Percentiles rank a stretch among this genome's conserved stretches.
phyloP scores from a whole-genome alignment of 2,888 invertebrate species.

The Aphodius sticticus region DNA sequence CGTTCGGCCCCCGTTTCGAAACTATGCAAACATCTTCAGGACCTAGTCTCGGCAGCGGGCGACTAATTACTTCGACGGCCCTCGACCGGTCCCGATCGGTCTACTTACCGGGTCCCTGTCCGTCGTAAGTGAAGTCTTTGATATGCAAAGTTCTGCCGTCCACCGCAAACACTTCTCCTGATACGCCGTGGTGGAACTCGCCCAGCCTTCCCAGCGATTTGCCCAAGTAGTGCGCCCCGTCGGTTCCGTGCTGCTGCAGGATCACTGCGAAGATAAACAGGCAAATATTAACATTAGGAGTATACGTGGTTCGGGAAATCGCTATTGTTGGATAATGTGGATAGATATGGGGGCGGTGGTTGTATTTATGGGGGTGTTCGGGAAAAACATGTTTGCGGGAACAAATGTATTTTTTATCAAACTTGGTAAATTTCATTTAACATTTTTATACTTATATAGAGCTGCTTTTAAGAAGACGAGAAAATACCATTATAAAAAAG shows the following conservation, averaged over 20 bases:
- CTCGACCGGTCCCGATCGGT: background rate
- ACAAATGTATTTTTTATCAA: too few species aligned
- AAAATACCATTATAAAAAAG: too few species aligned
- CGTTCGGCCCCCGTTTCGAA: background rate
- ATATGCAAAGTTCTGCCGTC: conserved; percentile 88
- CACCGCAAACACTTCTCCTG: conserved; percentile 86
- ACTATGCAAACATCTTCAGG: conserved; percentile 4
- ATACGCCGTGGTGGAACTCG: conserved; percentile 83
- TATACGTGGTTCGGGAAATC: background rate
- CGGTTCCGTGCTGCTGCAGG: background rate
- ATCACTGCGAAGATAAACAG: conserved; percentile 7
- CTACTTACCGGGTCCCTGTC: conserved; percentile 82
- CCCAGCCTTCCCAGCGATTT: conserved; percentile 80
- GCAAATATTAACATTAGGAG: conserved; percentile 13
- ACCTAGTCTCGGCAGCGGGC: background rate
- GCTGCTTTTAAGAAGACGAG: too few species aligned
- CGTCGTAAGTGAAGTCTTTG: conserved; percentile 89
- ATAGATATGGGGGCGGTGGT: background rate
- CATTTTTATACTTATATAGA: background rate
- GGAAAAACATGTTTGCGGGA: too few species aligned
- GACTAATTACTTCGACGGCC: background rate
- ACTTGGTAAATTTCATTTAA: background rate
- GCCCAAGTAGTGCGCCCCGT: conserved; percentile 72
- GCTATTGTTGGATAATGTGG: background rate
- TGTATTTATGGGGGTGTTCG: too few species aligned